Evolutionary conservation across 1,140 invertebrate genomes (phyloP).

Genomic region (Caenorhabditis brenneri): DNA sequence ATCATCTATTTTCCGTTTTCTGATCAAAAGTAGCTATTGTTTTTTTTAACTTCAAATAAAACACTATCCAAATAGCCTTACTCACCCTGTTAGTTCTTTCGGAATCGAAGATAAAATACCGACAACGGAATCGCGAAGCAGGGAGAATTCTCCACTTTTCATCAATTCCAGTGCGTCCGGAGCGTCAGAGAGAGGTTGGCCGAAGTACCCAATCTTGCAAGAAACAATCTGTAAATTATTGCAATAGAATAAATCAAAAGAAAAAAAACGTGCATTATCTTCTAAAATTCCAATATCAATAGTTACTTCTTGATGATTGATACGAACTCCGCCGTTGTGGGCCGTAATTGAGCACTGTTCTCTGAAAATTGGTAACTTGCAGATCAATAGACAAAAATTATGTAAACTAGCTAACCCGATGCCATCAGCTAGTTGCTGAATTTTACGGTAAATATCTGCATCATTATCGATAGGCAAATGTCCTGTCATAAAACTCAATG

Average conservation of each 20-base stretch:
- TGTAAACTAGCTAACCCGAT: constrained; percentile 9
- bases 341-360: neutral
- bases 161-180: neutral
- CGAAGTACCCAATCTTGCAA: constrained; percentile 20
- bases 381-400: neutral
- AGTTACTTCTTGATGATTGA: neutral
- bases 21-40: neutral
- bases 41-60: neutral
- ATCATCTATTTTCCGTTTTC: neutral
- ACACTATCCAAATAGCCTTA: neutral
- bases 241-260: neutral
- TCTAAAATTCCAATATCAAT: neutral
- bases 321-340: neutral
- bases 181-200: neutral
- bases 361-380: neutral
- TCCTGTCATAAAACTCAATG: neutral
- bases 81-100: neutral
- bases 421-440: neutral
- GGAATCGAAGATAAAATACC: neutral
- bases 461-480: constrained; percentile 8
- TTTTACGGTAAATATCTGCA: neutral
- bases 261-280: neutral
- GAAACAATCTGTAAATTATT: neutral
- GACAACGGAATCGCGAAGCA: neutral
- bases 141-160: neutral